Percentiles rank a stretch among this genome's conserved stretches.
These are phyloP conservation scores for Tragelaphus imberbis DNA, from an alignment of 2,113 vertebrate genomes.

Conservation along the genomic window DNA sequence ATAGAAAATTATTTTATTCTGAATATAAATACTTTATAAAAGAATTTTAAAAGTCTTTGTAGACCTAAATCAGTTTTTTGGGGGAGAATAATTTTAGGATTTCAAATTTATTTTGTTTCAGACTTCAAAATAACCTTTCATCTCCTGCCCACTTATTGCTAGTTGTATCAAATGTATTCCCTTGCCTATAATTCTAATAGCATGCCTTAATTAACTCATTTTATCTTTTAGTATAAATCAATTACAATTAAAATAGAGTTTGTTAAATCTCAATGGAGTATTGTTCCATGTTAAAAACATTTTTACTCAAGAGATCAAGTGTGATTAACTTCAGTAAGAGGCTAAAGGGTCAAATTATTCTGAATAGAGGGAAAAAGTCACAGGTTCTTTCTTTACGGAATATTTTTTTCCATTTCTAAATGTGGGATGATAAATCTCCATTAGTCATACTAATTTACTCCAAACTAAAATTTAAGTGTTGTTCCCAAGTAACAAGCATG, in stretches of 20 bases:
- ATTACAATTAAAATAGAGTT: constrained; percentile 85
- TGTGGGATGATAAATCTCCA: not conserved
- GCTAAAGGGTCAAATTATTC: constrained; percentile 77
- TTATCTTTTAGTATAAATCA: constrained; percentile 82
- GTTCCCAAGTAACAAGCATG: not conserved
- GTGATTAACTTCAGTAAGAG: constrained; percentile 81
- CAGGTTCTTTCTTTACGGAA: constrained; percentile 14
- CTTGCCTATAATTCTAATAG: constrained; percentile 76
- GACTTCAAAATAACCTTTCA: constrained; percentile 70
- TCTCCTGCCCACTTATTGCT: constrained; percentile 61
- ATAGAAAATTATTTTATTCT: not conserved
- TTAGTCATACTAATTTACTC: not conserved
- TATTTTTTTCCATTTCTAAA: not conserved
- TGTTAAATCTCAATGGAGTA: constrained; percentile 76
- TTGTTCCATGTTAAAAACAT: constrained; percentile 80
- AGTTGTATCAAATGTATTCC: constrained; percentile 68
- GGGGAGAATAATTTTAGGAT: constrained; percentile 32
- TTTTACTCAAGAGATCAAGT: constrained; percentile 81
- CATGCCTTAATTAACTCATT: constrained; percentile 81
- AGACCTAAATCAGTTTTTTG: not conserved
- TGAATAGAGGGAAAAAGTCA: constrained; percentile 61
- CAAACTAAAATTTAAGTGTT: not conserved
- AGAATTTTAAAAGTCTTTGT: not conserved
- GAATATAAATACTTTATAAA: not conserved
- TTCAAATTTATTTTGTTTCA: constrained; percentile 70